phyloP scores from a whole-genome alignment of 2,797 vertebrate species.

The Todus mexicanus region DNA sequence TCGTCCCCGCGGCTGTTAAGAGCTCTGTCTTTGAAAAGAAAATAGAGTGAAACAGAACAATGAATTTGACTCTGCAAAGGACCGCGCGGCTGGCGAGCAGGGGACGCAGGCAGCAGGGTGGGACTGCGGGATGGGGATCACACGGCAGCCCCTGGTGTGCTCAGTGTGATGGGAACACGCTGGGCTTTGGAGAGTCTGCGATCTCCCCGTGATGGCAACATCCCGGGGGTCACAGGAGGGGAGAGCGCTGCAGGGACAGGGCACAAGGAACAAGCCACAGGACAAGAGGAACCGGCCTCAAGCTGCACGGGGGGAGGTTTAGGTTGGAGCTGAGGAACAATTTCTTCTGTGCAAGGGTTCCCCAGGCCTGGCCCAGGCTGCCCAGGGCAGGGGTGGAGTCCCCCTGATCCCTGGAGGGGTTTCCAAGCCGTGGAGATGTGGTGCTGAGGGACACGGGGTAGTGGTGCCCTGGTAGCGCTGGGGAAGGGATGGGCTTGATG shows the following conservation, averaged over 20 bases:
- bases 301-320: not conserved
- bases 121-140: not conserved
- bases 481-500: not conserved
- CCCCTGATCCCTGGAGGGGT: not conserved
- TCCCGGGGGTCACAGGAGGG: rapidly evolving
- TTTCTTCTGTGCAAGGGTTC: not conserved
- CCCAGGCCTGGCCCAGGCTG: too few species aligned
- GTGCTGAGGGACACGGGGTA: not conserved
- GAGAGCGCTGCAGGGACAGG: rapidly evolving
- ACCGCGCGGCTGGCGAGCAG: rapidly evolving
- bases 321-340: not conserved
- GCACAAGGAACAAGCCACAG: not conserved
- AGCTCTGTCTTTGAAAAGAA: not conserved
- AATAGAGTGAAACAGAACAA: not conserved
- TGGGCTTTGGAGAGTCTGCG: not conserved
- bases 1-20: rapidly evolving
- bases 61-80: not conserved
- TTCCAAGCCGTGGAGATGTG: not conserved
- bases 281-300: not conserved
- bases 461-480: not conserved
- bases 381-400: not conserved
- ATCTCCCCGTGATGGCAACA: not conserved
- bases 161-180: not conserved
- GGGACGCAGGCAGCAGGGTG: not conserved
- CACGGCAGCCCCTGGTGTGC: not conserved